phyloP scores from a whole-genome alignment of 1,140 invertebrate genomes.

The Ptiloglossa arizonensis region DNA sequence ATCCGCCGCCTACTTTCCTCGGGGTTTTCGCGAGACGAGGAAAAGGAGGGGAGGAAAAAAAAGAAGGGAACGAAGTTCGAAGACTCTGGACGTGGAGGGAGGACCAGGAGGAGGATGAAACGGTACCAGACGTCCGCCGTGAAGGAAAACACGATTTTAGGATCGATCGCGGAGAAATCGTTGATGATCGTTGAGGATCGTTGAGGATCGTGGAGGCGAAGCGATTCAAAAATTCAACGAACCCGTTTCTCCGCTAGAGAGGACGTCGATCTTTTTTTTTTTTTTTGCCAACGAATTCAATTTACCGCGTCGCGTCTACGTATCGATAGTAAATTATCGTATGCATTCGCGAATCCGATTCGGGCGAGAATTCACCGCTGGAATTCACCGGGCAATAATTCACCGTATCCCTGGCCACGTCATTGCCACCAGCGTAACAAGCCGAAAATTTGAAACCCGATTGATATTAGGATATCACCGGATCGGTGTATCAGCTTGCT shows the following conservation, averaged over 20 bases:
- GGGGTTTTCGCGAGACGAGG: not conserved
- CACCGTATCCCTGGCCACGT: constrained; percentile 28
- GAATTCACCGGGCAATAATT: constrained; percentile 47
- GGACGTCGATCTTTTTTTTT: not conserved
- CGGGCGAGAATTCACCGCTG: constrained; percentile 21
- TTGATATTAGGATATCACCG: constrained; percentile 44
- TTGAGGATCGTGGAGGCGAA: not conserved
- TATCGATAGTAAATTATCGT: constrained; percentile 43
- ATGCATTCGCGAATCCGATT: not conserved
- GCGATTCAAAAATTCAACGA: not conserved
- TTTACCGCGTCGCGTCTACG: constrained; percentile 3
- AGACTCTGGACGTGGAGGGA: not conserved
- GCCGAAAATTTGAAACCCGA: constrained; percentile 40
- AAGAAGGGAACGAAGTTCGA: constrained; percentile 15
- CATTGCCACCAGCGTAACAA: constrained; percentile 40
- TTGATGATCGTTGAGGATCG: not conserved
- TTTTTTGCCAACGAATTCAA: constrained; percentile 1
- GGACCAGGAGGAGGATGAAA: not conserved
- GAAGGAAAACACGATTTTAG: constrained; percentile 3
- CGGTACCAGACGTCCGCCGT: not conserved
- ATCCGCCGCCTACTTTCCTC: not conserved
- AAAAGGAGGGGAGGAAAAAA: not conserved
- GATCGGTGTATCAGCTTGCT: constrained; percentile 33
- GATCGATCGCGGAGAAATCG: constrained; percentile 17
- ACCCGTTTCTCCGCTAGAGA: not conserved